A percentile compares a stretch with the other conserved stretches of the same genome.
phyloP scores from a whole-genome alignment of 2,113 vertebrate genomes.

The Boulengeromyrus knoepffleri region DNA sequence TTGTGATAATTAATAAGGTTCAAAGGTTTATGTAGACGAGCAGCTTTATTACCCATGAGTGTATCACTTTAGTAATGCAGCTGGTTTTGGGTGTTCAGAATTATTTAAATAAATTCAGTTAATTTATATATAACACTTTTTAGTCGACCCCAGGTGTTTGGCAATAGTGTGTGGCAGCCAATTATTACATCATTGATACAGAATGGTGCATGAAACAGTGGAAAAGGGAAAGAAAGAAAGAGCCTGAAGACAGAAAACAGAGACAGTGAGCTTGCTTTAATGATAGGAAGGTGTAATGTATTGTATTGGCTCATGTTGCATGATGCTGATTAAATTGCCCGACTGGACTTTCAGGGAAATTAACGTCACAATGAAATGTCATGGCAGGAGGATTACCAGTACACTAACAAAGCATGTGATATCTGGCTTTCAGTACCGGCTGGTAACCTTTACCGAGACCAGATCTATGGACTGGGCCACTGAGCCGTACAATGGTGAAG shows the following conservation, averaged over 20 bases:
- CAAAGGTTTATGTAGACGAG: background rate
- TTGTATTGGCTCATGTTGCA: background rate
- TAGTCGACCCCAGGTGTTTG: background rate
- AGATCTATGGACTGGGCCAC: constrained; percentile 15
- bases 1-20: background rate
- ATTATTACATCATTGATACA: background rate
- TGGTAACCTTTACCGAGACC: constrained; percentile 40
- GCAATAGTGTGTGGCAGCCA: background rate
- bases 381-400: background rate
- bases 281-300: background rate
- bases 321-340: background rate
- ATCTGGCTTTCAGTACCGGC: constrained; percentile 18
- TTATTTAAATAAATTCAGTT: background rate
- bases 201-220: background rate
- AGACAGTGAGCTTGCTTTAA: background rate
- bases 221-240: background rate
- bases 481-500: constrained; percentile 1
- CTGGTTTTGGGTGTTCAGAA: background rate
- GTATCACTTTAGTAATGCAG: background rate
- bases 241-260: background rate
- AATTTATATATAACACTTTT: background rate
- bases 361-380: background rate
- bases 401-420: background rate
- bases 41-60: background rate
- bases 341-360: background rate